phyloP scores from a whole-genome alignment of 2,797 vertebrate genomes.

The Eulemur coronatus region DNA sequence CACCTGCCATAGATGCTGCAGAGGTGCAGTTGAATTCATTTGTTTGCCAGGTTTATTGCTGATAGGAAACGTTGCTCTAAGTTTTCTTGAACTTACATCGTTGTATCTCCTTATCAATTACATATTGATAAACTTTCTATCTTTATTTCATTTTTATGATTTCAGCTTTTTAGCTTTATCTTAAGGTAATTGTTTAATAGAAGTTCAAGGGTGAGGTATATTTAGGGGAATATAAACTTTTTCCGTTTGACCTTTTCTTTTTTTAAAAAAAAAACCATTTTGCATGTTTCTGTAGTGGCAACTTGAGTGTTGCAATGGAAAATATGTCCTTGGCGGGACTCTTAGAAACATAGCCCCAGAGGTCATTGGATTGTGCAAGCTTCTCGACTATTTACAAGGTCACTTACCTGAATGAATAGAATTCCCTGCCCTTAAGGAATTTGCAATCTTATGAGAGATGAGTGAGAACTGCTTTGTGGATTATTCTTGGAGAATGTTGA shows the following conservation, averaged over 20 bases:
- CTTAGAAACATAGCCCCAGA: neutral
- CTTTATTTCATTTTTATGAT: neutral
- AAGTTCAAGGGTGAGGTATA: neutral
- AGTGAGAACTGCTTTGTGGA: neutral
- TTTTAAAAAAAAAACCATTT: neutral
- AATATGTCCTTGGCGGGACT: constrained; percentile 4
- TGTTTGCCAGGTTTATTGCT: neutral
- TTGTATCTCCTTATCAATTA: neutral
- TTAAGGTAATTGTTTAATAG: neutral
- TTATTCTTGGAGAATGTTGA: neutral
- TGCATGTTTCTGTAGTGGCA: neutral
- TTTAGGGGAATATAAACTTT: neutral
- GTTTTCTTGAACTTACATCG: neutral
- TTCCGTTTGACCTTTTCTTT: neutral
- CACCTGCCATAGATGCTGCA: fast-evolving
- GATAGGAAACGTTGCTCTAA: neutral
- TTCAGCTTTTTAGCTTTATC: neutral
- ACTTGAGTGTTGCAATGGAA: neutral
- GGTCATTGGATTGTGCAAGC: neutral
- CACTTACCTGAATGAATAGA: neutral
- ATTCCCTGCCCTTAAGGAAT: neutral
- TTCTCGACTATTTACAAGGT: neutral
- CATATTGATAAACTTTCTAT: neutral
- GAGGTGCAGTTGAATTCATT: fast-evolving
- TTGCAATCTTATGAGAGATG: neutral